Evolutionary conservation across 2,888 invertebrate species (phyloP).

Genomic region (Nomada flava): DNA sequence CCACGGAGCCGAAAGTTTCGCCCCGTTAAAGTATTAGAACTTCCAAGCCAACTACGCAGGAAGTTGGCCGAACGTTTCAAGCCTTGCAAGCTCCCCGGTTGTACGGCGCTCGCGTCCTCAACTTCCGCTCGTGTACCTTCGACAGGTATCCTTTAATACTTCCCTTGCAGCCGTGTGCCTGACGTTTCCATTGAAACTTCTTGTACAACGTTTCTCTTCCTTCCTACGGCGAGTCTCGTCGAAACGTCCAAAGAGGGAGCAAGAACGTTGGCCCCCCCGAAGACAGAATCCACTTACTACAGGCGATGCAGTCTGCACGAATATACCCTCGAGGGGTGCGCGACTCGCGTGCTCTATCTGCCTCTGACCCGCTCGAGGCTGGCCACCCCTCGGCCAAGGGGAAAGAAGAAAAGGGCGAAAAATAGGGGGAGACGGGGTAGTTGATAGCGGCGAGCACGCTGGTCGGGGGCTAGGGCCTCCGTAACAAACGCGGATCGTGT

Average conservation of each 20-base stretch:
- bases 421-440: slow-evolving; percentile 33
- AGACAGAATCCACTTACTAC: slow-evolving; percentile 76
- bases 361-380: slow-evolving; percentile 76
- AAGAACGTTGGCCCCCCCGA: slow-evolving; percentile 44
- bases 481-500: slow-evolving; percentile 82
- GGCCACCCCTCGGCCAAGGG: slow-evolving; percentile 67
- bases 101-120: background rate
- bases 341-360: slow-evolving; percentile 81
- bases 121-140: background rate
- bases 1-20: background rate
- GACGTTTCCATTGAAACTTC: slow-evolving; percentile 56
- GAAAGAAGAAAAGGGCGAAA: slow-evolving; percentile 50
- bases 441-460: slow-evolving; percentile 58
- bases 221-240: background rate
- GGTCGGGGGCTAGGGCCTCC: slow-evolving; percentile 67
- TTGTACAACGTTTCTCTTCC: background rate
- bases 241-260: background rate
- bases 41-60: background rate
- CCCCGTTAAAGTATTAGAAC: background rate
- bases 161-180: slow-evolving; percentile 22
- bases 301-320: slow-evolving; percentile 67
- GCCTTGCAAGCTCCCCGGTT: background rate
- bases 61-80: background rate
- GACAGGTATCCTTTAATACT: slow-evolving; percentile 33
- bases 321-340: slow-evolving; percentile 68